These are phyloP conservation scores for Cryptops parisi DNA, from an alignment of 2,888 invertebrate genomes.

Conservation along the genomic window DNA sequence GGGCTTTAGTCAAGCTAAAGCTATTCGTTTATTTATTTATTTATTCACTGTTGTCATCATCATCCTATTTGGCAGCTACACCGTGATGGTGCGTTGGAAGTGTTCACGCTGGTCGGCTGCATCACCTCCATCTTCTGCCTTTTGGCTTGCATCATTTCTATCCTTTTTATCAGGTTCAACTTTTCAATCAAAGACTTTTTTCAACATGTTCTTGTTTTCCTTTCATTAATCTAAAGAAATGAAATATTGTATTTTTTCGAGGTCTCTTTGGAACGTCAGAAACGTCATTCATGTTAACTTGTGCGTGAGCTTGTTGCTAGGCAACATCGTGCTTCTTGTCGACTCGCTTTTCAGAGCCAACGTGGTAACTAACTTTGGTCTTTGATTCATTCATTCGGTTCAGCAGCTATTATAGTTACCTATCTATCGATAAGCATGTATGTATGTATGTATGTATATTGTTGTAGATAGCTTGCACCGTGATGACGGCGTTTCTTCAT, in stretches of 20 bases:
- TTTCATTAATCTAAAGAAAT: too few species aligned
- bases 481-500: slow-evolving; percentile 16
- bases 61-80: too few species aligned
- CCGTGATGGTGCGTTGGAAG: background rate
- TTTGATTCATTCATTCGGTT: background rate
- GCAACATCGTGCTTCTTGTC: background rate
- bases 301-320: background rate
- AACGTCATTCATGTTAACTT: background rate
- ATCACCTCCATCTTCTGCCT: background rate
- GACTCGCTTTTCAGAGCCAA: too few species aligned
- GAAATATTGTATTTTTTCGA: background rate
- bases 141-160: background rate
- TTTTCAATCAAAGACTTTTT: too few species aligned
- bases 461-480: slow-evolving; percentile 14
- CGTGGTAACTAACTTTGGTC: too few species aligned
- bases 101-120: background rate
- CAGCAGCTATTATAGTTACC: background rate
- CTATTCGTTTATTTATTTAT: too few species aligned
- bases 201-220: too few species aligned
- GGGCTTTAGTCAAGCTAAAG: too few species aligned
- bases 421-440: too few species aligned
- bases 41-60: too few species aligned
- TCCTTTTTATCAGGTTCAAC: background rate
- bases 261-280: background rate
- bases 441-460: too few species aligned